Base-by-base conservation (phyloP, 2,113 vertebrate species). In the Thryonomys swinderianus region DNA sequence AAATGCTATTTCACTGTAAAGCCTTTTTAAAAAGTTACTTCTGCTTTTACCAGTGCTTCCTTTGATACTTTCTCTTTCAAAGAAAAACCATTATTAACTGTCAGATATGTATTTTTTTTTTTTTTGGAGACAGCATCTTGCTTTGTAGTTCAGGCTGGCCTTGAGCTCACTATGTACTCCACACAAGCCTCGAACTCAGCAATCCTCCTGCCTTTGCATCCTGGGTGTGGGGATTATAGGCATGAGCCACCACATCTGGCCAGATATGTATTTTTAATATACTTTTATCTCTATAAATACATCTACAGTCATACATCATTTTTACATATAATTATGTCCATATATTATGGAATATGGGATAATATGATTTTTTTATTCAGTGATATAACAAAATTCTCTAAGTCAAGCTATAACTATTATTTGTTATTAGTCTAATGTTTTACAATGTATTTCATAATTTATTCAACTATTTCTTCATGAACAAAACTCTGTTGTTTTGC, bases 341-440 rank as follows among this genome's bases (percentile, higher is more conserved):
- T 61, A 34, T 64, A 59, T 85, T 51, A 42, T 71, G 32, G 74
- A 9, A 62, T 82, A 42, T 51, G 37, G 17, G 7, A 48, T 90
- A 91, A 62, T 84, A 61, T 48, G 37, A 59, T 45, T 87, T 88
- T 61, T 82, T 73, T 8, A 67, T 13, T 51, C 16, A 80, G 37
- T 83, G 86, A 42, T 71, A 57, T 94, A 13, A 80, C 30, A 95
- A 90, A 74, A 25, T 57, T 13, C 66, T 96, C 20, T 53, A 74
- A 45, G 27, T 64, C 11, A 69, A 59, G 48, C 13, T 45, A 9
- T 7, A 95, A 21, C 21, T 76, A 84, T 85, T 88, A 30, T 86
- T 89, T 71, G 11, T 90, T 93, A 67, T 88, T 86, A 80, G 34
- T 32, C n/a, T 74, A 93, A 81, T 66, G 69, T n/a, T 66, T 81